Conservation (phyloP, 2,113 vertebrate species). For the Lepus europaeus region DNA sequence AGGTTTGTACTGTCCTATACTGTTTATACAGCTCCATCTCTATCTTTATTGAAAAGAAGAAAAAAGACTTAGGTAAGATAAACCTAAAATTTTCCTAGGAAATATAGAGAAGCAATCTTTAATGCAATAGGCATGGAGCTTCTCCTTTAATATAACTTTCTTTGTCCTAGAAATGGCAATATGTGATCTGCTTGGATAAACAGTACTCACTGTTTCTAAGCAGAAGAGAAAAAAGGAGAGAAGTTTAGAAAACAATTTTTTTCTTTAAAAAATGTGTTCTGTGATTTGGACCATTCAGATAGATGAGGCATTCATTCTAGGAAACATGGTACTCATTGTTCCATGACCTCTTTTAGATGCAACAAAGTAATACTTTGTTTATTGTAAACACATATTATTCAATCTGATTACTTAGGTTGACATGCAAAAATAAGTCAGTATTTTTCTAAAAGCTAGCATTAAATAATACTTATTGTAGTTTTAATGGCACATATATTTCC, state of each 20-base stretch:
- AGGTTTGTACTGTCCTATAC: neutral
- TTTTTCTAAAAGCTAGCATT: neutral
- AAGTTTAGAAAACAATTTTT: neutral
- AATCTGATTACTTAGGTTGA: neutral
- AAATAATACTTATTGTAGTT: neutral
- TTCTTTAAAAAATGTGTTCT: slow-evolving; percentile 14
- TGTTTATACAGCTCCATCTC: neutral
- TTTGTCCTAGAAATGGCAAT: neutral
- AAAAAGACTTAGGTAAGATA: neutral
- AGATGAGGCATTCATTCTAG: neutral
- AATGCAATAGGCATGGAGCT: neutral
- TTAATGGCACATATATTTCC: neutral
- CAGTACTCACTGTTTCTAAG: neutral
- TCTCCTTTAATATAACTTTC: neutral
- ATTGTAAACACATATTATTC: neutral
- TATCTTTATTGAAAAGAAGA: slow-evolving; percentile 15
- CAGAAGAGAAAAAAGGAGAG: neutral
- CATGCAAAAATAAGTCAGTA: slow-evolving; percentile 7
- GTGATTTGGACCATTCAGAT: neutral
- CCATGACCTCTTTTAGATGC: neutral
- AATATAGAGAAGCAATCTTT: neutral
- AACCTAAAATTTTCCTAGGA: neutral
- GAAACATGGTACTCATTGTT: neutral
- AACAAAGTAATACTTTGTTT: neutral
- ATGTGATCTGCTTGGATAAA: neutral